A percentile compares a stretch with the other conserved stretches of the same genome.
These are phyloP conservation scores for Sinocyclocheilus grahami DNA, from an alignment of 2,113 vertebrate species.

Conservation along the genomic window DNA sequence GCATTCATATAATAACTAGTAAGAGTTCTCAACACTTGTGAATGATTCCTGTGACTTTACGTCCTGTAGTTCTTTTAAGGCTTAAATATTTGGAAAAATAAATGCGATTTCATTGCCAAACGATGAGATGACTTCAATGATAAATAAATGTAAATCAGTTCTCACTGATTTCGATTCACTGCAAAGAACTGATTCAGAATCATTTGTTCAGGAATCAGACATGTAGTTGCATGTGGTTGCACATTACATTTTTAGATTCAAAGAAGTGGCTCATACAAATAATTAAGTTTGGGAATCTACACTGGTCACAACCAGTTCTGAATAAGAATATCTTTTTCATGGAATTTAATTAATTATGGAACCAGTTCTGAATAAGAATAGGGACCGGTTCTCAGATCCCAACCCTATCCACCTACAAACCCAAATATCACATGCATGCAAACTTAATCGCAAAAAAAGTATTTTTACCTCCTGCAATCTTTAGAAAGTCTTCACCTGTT, in stretches of 20 bases:
- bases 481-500: constrained; percentile 94
- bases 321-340: background rate
- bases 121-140: background rate
- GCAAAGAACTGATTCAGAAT: background rate
- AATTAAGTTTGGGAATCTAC: background rate
- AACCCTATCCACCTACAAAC: background rate
- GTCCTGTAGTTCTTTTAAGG: background rate
- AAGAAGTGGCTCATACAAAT: background rate
- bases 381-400: background rate
- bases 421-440: background rate
- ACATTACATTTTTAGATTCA: background rate
- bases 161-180: background rate
- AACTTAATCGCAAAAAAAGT: background rate
- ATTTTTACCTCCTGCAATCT: constrained; percentile 93
- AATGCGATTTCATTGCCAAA: background rate
- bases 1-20: background rate
- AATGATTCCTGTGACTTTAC: background rate
- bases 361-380: background rate
- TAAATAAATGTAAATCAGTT: background rate
- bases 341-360: background rate
- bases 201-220: background rate
- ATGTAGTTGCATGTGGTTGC: background rate
- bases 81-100: background rate
- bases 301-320: background rate
- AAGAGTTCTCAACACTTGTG: background rate